Evolutionary conservation across 64 coral and sea anemone species (phyloP), one percentile per base, ranked within the genome.

Genomic region (Hydrozoanthus tunicans): DNA sequence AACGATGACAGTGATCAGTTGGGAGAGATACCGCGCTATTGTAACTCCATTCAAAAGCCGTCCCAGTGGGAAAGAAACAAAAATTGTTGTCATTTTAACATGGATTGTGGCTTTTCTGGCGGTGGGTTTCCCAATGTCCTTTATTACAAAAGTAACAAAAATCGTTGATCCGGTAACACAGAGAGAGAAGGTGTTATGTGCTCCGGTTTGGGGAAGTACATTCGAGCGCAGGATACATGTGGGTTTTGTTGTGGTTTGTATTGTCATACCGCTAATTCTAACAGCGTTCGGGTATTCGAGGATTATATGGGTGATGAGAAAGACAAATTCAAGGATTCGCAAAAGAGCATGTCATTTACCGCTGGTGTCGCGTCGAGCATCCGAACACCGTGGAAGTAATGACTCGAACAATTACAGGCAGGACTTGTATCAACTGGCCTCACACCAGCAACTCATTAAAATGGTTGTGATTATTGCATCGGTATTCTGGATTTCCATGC

Each of bases 401-500:
- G 73, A 66, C 3, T 79, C 83, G 4, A 90, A 79, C 2, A 67
- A 62, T n/a, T 81, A 79, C 59, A 78, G 74, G 3, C 84, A 90
- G 73, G 94, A 92, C 79, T 77, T 92, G 59, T 68, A 81, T 43
- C 70, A 70, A 9, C 73, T 95, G 14, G 72, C 74, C 13, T 64
- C 91, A 25, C 91, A 96, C 53, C 25, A 90, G 11, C 84, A 94
- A 71, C 62, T 93, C 4, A 93, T 99, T 17, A 99, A 99, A 58
- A 92, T 96, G 89, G 89, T 99, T 5, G 62, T 99, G 0, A 66
- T 99, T 12, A 95, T 99, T 15, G 78, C 95, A 6, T 70, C 89
- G 2, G 92, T 95, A 0, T 99, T 99, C 59, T 99, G 97, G 97
- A 85, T 94, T 58, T 93, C 84, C 5, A 95, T 96, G 85, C 74